Conservation (phyloP, 2,888 invertebrate species). For the Papilio gigon region DNA sequence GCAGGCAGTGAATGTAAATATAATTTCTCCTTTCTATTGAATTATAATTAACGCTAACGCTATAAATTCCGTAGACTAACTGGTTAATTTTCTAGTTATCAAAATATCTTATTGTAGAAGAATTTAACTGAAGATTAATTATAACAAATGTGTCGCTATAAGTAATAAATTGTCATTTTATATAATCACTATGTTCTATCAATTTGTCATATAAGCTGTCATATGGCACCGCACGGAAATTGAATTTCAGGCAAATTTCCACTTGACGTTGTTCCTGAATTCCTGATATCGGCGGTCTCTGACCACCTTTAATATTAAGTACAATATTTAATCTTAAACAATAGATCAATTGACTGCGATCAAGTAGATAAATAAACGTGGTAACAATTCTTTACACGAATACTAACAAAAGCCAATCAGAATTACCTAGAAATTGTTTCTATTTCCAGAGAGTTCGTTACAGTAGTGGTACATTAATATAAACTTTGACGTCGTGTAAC, state of each 20-base stretch:
- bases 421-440: constrained; percentile 10
- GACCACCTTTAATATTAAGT: background rate
- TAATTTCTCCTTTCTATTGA: too few species aligned
- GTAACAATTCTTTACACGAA: background rate
- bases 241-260: constrained; percentile 57
- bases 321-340: background rate
- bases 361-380: background rate
- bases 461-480: too few species aligned
- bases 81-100: too few species aligned
- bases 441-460: background rate
- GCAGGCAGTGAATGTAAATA: too few species aligned
- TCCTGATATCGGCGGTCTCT: constrained; percentile 39
- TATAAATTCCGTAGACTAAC: too few species aligned
- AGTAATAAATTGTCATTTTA: constrained; percentile 39
- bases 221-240: constrained; percentile 56
- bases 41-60: too few species aligned
- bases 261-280: constrained; percentile 44
- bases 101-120: too few species aligned
- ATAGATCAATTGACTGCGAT: background rate
- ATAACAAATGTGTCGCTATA: too few species aligned
- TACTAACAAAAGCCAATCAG: background rate
- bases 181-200: constrained; percentile 53
- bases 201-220: constrained; percentile 57
- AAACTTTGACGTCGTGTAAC: background rate
- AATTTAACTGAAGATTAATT: too few species aligned